Base-by-base conservation (phyloP, 23 tunicate species). In the Halocynthia roretzi region DNA sequence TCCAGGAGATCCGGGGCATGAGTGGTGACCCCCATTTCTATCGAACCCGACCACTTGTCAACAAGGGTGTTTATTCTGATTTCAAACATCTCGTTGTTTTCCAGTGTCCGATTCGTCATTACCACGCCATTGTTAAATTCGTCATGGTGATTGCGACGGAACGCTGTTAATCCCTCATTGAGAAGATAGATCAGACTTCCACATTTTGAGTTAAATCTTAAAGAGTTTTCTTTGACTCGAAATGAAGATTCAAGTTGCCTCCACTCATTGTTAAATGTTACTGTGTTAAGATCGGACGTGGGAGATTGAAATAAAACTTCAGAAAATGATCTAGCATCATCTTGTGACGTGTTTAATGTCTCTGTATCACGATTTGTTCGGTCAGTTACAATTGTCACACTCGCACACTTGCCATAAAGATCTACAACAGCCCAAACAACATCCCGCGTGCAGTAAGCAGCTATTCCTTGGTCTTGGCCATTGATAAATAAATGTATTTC, bases 1-100 rank as follows among this genome's bases (percentile, higher is more conserved):
- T 65, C 70, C 70, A 65, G 17, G 10, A 65, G 31, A 65, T 65
- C 70, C 0, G 70, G 70, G 9, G 70, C 70, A 65, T 65, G 70
- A 20, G 70, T 65, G 0, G 70, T 65, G 31, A 65, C 70, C 22
- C 70, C 70, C 70, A 65, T 65, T 15, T 65, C 70, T 10, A 65
- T 65, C 5, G 70, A 65, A 15, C 70, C 70, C 22, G 70, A 65
- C 70, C 70, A 65, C 31, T 65, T 65, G 17, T 65, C 70, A 20
- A 48, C 31, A 40, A 65, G 17, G 17, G 70, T 48, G 17, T 65
- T 65, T 5, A 65, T 40, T 65, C 31, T 65, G 15, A 65, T 65
- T 65, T 65, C 70, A 65, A 65, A 65, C 18, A 65, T 20, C 31
- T 65, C 70, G 31, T 65, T 15, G 18, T 65, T 65, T 65, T 65